Evolutionary conservation across 1,140 invertebrate genomes (phyloP).

Genomic region (Bombus sibiricus): DNA sequence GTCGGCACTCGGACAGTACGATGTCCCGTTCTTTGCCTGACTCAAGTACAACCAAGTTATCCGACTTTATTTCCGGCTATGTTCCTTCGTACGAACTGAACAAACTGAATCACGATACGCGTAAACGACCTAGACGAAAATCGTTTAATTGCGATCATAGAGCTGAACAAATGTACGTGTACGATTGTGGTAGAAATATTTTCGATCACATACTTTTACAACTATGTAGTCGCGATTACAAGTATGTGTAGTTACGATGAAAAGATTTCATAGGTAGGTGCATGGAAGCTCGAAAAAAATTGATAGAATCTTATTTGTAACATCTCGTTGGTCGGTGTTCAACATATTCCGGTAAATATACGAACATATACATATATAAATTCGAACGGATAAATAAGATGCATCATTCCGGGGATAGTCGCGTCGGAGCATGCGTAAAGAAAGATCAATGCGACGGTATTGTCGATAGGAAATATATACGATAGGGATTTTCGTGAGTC

Average conservation of each 20-base stretch:
- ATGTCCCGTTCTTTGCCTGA: neutral
- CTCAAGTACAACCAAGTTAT: slow-evolving; percentile 5
- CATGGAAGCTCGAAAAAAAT: no score
- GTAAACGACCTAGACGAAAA: neutral
- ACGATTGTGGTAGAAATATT: neutral
- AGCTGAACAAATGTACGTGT: neutral
- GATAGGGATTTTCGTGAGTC: slow-evolving; percentile 63
- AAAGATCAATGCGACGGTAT: slow-evolving; percentile 66
- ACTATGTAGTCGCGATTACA: no score
- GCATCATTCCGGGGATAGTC: slow-evolving; percentile 38
- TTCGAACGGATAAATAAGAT: slow-evolving; percentile 37
- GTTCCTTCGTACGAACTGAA: neutral
- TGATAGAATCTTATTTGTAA: neutral
- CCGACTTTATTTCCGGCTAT: neutral
- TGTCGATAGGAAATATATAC: slow-evolving; percentile 39
- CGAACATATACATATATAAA: neutral
- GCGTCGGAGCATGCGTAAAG: slow-evolving; percentile 59
- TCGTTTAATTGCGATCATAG: neutral
- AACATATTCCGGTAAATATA: no score
- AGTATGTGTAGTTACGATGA: no score
- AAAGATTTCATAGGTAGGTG: no score
- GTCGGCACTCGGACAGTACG: slow-evolving; percentile 33
- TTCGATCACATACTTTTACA: no score
- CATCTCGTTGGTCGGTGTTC: no score
- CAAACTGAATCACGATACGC: neutral